phyloP scores from a whole-genome alignment of 2,797 vertebrate species.

The Gila robusta region DNA sequence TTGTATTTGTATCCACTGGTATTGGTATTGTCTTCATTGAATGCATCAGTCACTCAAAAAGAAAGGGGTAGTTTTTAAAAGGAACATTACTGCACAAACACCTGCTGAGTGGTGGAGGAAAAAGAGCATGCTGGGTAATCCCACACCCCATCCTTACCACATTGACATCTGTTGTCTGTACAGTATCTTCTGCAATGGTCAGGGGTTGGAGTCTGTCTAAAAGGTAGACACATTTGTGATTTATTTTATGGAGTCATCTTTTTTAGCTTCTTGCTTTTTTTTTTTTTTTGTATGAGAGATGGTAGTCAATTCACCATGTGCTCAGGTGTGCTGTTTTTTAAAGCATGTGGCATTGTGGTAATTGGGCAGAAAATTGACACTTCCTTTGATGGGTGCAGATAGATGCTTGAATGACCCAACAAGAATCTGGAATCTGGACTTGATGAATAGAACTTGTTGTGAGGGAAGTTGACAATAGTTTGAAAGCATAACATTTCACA shows the following conservation, averaged over 20 bases:
- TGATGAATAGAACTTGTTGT: constrained; percentile 5
- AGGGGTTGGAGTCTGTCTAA: constrained; percentile 9
- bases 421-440: not conserved
- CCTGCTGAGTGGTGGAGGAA: constrained; percentile 60
- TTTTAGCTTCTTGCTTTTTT: not conserved
- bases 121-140: constrained; percentile 57
- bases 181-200: not conserved
- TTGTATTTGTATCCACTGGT: not conserved
- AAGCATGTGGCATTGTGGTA: not conserved
- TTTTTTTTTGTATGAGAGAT: not conserved
- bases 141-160: constrained; percentile 58
- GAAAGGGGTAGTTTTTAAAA: constrained; percentile 46
- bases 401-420: constrained; percentile 17
- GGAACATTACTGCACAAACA: constrained; percentile 44
- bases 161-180: constrained; percentile 45
- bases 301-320: not conserved
- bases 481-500: not conserved
- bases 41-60: not conserved
- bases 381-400: not conserved
- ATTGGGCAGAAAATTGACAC: not conserved
- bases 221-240: not conserved
- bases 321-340: not conserved
- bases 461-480: not conserved
- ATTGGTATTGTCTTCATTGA: not conserved
- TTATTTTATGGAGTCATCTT: not conserved